A percentile compares a stretch with the other conserved stretches of the same genome.
Evolutionary conservation across 2,797 vertebrate species (phyloP).

Genomic region (Gallinago stenura): DNA sequence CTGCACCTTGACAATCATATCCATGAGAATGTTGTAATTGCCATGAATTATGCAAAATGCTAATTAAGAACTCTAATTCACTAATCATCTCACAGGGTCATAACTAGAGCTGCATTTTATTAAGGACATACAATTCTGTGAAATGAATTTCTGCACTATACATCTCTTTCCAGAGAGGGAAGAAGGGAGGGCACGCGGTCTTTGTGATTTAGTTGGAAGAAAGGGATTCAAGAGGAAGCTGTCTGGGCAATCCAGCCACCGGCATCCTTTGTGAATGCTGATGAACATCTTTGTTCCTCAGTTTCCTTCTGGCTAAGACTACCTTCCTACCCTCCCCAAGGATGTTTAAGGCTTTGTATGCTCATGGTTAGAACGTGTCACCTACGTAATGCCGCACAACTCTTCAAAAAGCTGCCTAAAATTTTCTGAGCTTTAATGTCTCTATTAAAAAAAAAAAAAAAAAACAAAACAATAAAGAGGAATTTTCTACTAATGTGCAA

Average conservation of each 20-base stretch:
- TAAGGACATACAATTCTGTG: conserved; percentile 74
- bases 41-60: conserved; percentile 85
- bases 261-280: background rate
- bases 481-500: background rate
- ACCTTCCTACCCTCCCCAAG: background rate
- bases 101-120: conserved; percentile 80
- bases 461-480: background rate
- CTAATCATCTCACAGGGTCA: conserved; percentile 83
- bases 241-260: background rate
- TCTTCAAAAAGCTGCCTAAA: background rate
- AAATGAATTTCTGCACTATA: conserved; percentile 62
- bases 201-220: background rate
- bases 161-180: conserved; percentile 37
- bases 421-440: background rate
- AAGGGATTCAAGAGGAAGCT: background rate
- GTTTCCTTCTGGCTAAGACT: background rate
- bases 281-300: background rate
- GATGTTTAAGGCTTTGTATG: background rate
- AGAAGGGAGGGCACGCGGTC: background rate
- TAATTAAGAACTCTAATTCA: conserved; percentile 84
- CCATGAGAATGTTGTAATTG: conserved; percentile 78
- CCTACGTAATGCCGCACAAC: background rate
- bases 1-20: conserved; percentile 84
- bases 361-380: background rate
- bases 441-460: background rate